Conservation (phyloP, 1,140 invertebrate species). For the Heterodera schachtii region DNA sequence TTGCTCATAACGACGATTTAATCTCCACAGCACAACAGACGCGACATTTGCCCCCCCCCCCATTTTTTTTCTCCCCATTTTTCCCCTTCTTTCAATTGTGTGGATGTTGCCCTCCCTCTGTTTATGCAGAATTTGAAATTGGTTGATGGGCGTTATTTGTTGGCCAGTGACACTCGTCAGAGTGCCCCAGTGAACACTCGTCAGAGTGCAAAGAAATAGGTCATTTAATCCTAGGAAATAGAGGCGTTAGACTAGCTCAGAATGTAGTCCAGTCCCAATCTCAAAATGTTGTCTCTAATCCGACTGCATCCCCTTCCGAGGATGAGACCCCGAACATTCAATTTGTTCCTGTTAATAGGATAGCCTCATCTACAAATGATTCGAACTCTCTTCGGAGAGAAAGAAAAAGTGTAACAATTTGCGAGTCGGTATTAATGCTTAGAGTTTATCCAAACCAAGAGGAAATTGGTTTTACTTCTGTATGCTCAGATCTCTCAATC, state of each 20-base stretch:
- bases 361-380: not conserved
- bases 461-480: not conserved
- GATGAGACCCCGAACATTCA: not conserved
- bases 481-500: not conserved
- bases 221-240: too few species aligned
- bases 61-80: too few species aligned
- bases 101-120: too few species aligned
- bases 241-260: not conserved
- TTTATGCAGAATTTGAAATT: too few species aligned
- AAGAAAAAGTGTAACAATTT: not conserved
- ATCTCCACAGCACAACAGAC: too few species aligned
- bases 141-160: too few species aligned
- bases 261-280: not conserved
- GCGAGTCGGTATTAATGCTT: not conserved
- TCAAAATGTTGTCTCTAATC: not conserved
- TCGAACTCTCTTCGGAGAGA: not conserved
- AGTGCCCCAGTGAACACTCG: too few species aligned
- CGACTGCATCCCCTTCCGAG: not conserved
- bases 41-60: too few species aligned
- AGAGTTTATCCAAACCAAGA: not conserved
- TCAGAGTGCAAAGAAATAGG: too few species aligned
- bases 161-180: too few species aligned
- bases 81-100: too few species aligned
- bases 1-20: too few species aligned
- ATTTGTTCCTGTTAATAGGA: not conserved